These are phyloP conservation scores for Mimumesa dahlbomi DNA, from an alignment of 2,888 invertebrate genomes.

Conservation along the genomic window DNA sequence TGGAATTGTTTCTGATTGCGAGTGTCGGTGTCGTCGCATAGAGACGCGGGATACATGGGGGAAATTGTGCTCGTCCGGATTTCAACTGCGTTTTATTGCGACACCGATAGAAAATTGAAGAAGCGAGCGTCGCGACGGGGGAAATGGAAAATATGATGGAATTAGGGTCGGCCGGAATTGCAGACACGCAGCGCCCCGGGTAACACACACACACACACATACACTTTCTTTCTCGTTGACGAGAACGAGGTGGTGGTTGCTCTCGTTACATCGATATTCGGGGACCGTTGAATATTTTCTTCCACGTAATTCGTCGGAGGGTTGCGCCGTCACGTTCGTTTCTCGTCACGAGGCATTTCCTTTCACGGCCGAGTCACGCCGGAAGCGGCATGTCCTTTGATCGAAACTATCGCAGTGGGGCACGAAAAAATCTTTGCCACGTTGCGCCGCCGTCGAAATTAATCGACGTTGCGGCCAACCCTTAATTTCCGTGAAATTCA, in stretches of 20 bases:
- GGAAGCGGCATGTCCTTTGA: slow-evolving; percentile 6
- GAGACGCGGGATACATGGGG: too few species aligned
- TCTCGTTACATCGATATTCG: slow-evolving; percentile 44
- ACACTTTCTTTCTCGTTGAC: slow-evolving; percentile 25
- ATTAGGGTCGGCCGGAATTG: slow-evolving; percentile 31
- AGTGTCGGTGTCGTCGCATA: too few species aligned
- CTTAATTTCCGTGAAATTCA: too few species aligned
- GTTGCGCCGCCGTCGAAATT: too few species aligned
- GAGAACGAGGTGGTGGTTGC: slow-evolving; percentile 6
- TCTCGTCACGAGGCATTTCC: slow-evolving; percentile 2
- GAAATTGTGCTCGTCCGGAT: too few species aligned
- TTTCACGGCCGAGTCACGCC: slow-evolving; percentile 12
- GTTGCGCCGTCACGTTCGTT: slow-evolving; percentile 51
- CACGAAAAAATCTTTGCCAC: too few species aligned
- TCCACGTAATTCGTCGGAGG: slow-evolving; percentile 43
- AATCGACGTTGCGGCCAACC: too few species aligned
- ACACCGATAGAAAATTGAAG: neutral
- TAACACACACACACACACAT: too few species aligned
- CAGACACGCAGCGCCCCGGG: slow-evolving; percentile 11
- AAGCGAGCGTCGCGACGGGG: neutral
- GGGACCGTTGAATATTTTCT: slow-evolving; percentile 20
- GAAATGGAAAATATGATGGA: slow-evolving; percentile 35
- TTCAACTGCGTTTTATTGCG: too few species aligned
- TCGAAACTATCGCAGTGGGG: neutral
- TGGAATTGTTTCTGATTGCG: too few species aligned